Evolutionary conservation across 2,113 vertebrate species (phyloP).

Genomic region (Syngnathoides biaculeatus): DNA sequence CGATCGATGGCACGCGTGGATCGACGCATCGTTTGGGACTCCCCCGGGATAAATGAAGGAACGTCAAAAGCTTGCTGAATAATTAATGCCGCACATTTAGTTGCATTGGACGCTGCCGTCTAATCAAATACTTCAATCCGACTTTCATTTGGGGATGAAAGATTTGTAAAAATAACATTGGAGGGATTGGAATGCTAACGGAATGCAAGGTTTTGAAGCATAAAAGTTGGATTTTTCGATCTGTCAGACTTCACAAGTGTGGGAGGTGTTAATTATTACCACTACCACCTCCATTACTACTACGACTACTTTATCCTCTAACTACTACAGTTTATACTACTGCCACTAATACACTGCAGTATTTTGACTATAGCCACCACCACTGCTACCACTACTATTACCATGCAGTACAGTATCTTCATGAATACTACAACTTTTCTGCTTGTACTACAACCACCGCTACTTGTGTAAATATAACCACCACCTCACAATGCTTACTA

Average conservation of each 20-base stretch:
- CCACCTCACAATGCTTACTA: no score
- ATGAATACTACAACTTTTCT: no score
- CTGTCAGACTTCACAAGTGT: no score
- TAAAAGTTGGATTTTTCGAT: no score
- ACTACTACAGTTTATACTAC: neutral
- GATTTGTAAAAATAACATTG: no score
- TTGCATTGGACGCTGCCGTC: neutral
- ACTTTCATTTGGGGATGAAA: neutral
- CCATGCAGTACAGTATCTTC: neutral
- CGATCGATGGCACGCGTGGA: neutral
- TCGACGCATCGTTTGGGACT: neutral
- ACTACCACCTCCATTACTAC: no score
- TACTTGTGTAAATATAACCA: no score
- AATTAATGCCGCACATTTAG: conserved; percentile 3
- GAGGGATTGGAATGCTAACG: no score
- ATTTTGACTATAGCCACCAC: neutral
- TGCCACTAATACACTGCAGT: neutral
- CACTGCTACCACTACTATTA: neutral
- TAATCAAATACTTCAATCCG: neutral
- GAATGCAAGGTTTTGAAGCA: no score
- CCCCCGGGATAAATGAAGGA: neutral
- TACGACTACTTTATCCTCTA: neutral
- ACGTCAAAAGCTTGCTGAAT: neutral
- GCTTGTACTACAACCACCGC: no score
- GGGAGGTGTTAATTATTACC: no score